Evolutionary conservation across 2,888 invertebrate genomes (phyloP), one percentile per base, ranked within the genome.

Genomic region (Troides aeacus): DNA sequence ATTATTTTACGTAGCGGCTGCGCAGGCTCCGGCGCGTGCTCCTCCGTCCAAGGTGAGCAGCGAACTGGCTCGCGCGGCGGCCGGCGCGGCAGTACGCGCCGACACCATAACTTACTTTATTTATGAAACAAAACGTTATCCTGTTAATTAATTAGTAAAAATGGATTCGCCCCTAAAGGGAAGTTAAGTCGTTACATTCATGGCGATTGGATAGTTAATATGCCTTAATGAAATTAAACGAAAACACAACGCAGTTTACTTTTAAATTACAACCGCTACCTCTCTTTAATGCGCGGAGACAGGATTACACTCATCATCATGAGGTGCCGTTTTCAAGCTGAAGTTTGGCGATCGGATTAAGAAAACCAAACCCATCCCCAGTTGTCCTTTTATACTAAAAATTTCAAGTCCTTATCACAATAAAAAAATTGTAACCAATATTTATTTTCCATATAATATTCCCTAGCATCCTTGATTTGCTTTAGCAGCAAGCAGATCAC

Each of bases 1-100:
- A 73, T 73, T 68, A 72, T 73, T 68, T 70, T 42, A 64, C 71
- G 66, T 59, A 60, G 67, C 46, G 24, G 61, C 42, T 39, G 59
- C 42, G 56, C 57, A 59, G 23, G 62, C 30, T 24, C n/a, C 36
- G 57, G 53, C 58, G 42, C 72, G 72, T 64, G 71, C 66, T 60
- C 58, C 58, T 70, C 42, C 71, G 10, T 12, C 64, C 60, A 10
- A 62, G 1, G 63, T 62, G 18, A 65, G 56, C 69, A 60, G 69
- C 58, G 63, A 30, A 74, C 74, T 74, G 72, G 15, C 69, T 58
- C 66, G 64, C 62, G 59, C 6, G 59, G 8, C 63, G 58, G 53
- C 50, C 66, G 64, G 64, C 56, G 66, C 66, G 58, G 64, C 60
- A 64, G 59, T 61, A 60, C 67, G 67, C 64, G 50, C 30, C 66